Conservation (phyloP, 2,797 vertebrate genomes). For the Diceros bicornis region DNA sequence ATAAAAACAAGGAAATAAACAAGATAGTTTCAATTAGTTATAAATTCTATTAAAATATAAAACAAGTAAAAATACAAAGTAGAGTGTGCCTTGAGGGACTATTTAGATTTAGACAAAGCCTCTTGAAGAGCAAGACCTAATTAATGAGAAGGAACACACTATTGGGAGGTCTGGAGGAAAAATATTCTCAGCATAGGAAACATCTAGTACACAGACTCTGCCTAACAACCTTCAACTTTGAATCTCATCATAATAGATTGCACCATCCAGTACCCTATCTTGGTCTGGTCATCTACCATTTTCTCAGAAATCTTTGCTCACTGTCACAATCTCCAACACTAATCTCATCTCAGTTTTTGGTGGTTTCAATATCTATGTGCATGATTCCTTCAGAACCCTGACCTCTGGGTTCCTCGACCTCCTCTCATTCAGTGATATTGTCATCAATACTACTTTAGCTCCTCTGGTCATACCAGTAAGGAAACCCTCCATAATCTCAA, state of each 20-base stretch:
- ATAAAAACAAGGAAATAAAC: slow-evolving; percentile 38
- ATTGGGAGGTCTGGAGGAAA: neutral
- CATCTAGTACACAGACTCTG: neutral
- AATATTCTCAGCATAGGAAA: too few species aligned
- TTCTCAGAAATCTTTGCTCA: neutral
- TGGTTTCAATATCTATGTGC: neutral
- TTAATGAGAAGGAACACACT: neutral
- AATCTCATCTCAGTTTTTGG: neutral
- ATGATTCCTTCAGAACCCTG: neutral
- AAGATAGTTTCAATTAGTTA: neutral
- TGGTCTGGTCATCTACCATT: neutral
- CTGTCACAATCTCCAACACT: neutral
- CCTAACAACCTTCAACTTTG: neutral
- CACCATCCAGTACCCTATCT: neutral
- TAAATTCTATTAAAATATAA: slow-evolving; percentile 29
- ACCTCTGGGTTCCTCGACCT: neutral
- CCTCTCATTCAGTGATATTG: neutral
- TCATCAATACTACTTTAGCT: neutral
- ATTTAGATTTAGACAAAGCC: neutral
- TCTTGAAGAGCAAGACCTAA: neutral
- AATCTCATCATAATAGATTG: neutral
- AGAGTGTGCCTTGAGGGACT: neutral
- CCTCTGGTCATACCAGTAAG: neutral
- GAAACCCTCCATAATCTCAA: neutral
- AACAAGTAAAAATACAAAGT: neutral